phyloP scores from a whole-genome alignment of 2,113 vertebrate genomes.

The Heterochromis multidens region DNA sequence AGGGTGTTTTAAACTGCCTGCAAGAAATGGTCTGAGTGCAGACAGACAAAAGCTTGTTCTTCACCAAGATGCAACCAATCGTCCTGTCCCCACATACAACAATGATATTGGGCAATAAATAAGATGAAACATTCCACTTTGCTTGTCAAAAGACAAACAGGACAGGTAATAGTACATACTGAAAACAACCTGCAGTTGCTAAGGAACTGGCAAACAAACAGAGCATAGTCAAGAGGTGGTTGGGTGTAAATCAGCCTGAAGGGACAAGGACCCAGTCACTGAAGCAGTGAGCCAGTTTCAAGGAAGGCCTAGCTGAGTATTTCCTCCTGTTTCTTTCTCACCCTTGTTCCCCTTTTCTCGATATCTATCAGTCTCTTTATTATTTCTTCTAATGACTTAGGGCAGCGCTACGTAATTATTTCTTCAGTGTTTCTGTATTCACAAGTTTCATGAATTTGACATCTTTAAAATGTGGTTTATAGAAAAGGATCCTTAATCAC shows the following conservation, averaged over 20 bases:
- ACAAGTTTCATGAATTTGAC: background rate
- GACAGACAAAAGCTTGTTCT: conserved; percentile 35
- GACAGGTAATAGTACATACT: conserved; percentile 67
- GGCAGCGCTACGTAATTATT: background rate
- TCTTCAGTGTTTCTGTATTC: background rate
- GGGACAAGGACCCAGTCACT: conserved; percentile 71
- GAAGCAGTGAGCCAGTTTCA: conserved; percentile 73
- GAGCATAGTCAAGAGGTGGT: conserved; percentile 33
- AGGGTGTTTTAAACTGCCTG: background rate
- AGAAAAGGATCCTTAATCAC: background rate
- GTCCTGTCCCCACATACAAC: conserved; percentile 19
- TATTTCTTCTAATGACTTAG: background rate
- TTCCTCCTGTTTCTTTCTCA: background rate
- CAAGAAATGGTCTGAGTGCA: conserved; percentile 1
- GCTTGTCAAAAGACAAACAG: conserved; percentile 58
- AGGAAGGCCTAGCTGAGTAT: conserved; percentile 70
- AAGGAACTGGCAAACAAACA: conserved; percentile 76
- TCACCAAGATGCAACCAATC: conserved; percentile 16
- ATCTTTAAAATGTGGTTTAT: background rate
- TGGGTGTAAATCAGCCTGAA: conserved; percentile 75
- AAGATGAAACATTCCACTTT: conserved; percentile 49
- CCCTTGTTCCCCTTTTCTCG: background rate
- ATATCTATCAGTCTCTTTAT: background rate
- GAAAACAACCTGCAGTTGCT: conserved; percentile 74
- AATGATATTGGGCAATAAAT: conserved; percentile 51